phyloP scores from a whole-genome alignment of 2,888 invertebrate species.

The Harmothoe impar region DNA sequence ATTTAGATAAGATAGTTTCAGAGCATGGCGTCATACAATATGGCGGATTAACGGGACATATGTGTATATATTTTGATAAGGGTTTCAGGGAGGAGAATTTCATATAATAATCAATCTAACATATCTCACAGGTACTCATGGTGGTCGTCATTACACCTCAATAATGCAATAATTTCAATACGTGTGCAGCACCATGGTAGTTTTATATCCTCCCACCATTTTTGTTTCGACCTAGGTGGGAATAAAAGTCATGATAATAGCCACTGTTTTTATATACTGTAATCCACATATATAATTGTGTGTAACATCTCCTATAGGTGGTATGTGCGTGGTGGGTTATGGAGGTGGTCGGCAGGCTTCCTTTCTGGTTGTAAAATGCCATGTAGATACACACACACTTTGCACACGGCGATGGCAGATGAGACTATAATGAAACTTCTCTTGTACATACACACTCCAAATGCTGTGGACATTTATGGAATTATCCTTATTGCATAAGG shows the following conservation, averaged over 20 bases:
- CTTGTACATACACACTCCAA: not conserved
- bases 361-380: not conserved
- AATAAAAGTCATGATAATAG: not conserved
- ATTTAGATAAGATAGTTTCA: too few species aligned
- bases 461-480: not conserved
- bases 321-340: not conserved
- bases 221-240: constrained; percentile 18
- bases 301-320: not conserved
- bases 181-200: not conserved
- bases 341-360: not conserved
- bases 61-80: not conserved
- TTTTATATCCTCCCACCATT: not conserved
- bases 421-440: not conserved
- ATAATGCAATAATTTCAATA: not conserved
- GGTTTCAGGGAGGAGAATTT: not conserved
- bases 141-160: not conserved
- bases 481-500: constrained; percentile 30
- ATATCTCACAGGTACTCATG: not conserved
- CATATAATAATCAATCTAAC: not conserved
- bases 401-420: constrained; percentile 6
- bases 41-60: too few species aligned
- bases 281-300: not conserved
- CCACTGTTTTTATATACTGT: not conserved
- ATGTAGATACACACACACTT: constrained; percentile 4
- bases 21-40: too few species aligned